Evolutionary conservation across 2,113 vertebrate genomes (phyloP), one percentile per base, ranked within the genome.

Genomic region (Zonotrichia leucophrys): DNA sequence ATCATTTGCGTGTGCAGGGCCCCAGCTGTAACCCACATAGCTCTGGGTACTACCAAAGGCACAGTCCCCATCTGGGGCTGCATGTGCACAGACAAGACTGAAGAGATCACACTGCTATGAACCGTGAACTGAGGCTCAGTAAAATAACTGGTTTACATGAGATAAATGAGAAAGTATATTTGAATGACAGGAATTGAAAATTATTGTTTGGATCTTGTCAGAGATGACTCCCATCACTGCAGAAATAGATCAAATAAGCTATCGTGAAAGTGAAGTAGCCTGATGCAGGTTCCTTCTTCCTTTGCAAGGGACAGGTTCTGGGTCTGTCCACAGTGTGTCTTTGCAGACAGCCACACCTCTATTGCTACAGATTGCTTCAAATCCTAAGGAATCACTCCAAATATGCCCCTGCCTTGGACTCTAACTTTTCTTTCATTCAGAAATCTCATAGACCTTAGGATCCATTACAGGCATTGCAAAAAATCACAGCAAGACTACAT

Each of bases 221-320:
- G 72, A 76, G 30, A 75, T 63, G 11, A 25, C 31, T 58, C 17
- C 55, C 3, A 5, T 79, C 49, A 41, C 24, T 49, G 35, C 50
- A 74, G 59, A 88, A 88, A 63, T 35, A 67, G 35, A 63, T 56
- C 19, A 49, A 63, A 13, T 78, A 53, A 72, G 24, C n/a, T 53
- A n/a, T 1, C 0, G 0, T 42, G 53, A 50, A 68, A 83, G 42
- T 72, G 30, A 81, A 52, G 60, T 3, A 73, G 19, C 24, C n/a
- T 68, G 33, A 42, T 5, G 5, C 6, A 56, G 31, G 53, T 68
- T 69, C 35, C 10, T 33, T 49, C 47, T 83, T 72, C 27, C 19
- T 41, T 55, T 47, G 58, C 53, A 75, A 59, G 4, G 14, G 52
- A 37, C 20, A 49, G 50, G 66, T 60, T 79, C 42, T 66, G 24